phyloP scores from a whole-genome alignment of 1,140 invertebrate genomes.

The Zeugodacus cucurbitae region DNA sequence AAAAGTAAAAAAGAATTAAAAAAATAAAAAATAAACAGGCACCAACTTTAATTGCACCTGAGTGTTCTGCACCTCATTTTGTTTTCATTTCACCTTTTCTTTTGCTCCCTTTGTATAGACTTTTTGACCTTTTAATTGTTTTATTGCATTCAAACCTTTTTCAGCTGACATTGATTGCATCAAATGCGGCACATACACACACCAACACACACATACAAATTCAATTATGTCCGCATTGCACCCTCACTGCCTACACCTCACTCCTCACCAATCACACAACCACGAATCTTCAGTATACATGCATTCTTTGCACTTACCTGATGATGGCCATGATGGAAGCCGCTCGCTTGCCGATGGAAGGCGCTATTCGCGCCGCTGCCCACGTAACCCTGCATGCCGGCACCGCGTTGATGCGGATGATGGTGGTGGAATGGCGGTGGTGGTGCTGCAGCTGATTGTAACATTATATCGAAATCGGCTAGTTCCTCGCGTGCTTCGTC shows the following conservation, averaged over 20 bases:
- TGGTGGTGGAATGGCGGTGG: slow-evolving; percentile 51
- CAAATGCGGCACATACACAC: not conserved
- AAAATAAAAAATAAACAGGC: not conserved
- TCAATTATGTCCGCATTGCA: not conserved
- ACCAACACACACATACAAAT: not conserved
- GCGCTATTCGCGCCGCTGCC: slow-evolving; percentile 60
- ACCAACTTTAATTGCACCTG: not conserved
- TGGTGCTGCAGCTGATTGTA: slow-evolving; percentile 62
- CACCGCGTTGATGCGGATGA: slow-evolving; percentile 48
- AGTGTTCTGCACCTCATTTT: not conserved
- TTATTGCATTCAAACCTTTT: not conserved
- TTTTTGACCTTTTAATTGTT: slow-evolving; percentile 5
- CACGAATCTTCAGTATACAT: not conserved
- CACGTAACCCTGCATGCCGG: slow-evolving; percentile 50
- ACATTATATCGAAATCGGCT: slow-evolving; percentile 61
- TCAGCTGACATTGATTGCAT: slow-evolving; percentile 8
- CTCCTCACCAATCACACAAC: not conserved
- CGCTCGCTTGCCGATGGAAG: slow-evolving; percentile 60
- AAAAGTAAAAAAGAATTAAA: not conserved
- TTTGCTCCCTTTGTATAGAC: not conserved
- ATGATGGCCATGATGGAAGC: slow-evolving; percentile 65
- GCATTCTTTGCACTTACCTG: slow-evolving; percentile 53
- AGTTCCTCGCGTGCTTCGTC: slow-evolving; percentile 64
- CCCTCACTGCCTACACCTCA: not conserved
- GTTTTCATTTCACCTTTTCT: not conserved